A percentile compares a stretch with the other conserved stretches of the same genome.
Evolutionary conservation across 2,888 invertebrate species (phyloP).

Genomic region (Noctua fimbriata): DNA sequence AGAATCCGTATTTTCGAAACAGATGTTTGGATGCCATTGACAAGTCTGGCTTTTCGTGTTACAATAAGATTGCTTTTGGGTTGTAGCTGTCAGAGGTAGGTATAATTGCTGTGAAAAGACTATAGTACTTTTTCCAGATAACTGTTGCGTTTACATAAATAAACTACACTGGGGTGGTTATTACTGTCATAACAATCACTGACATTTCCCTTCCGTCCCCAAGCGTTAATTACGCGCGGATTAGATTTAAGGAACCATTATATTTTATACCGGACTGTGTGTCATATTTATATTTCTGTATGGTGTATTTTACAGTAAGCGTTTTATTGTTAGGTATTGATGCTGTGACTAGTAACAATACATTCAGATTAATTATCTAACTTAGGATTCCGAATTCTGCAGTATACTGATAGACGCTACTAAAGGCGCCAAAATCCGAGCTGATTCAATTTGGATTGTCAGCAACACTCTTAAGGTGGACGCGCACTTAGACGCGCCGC

Average conservation of each 20-base stretch:
- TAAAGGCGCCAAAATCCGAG: no score
- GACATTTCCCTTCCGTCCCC: conserved; percentile 6
- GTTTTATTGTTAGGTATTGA: neutral
- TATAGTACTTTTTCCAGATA: neutral
- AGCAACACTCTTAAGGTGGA: no score
- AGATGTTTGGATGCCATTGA: neutral
- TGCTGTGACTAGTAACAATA: neutral
- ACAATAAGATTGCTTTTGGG: neutral
- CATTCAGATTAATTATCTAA: neutral
- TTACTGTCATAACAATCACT: conserved; percentile 25
- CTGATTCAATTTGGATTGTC: no score
- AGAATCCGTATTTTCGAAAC: neutral
- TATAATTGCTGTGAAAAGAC: neutral
- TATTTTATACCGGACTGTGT: neutral
- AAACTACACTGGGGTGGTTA: neutral
- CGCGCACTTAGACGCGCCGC: no score
- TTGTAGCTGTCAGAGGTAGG: neutral
- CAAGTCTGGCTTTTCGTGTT: neutral
- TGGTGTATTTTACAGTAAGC: neutral
- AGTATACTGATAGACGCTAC: neutral
- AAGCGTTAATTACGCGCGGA: conserved; percentile 23
- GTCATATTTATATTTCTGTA: neutral
- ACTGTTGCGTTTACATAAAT: conserved; percentile 21
- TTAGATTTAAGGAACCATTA: conserved; percentile 21
- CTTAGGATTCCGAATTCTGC: neutral